These are phyloP conservation scores for Smutsia temminckii DNA, from an alignment of 2,797 vertebrate species.

Conservation along the genomic window DNA sequence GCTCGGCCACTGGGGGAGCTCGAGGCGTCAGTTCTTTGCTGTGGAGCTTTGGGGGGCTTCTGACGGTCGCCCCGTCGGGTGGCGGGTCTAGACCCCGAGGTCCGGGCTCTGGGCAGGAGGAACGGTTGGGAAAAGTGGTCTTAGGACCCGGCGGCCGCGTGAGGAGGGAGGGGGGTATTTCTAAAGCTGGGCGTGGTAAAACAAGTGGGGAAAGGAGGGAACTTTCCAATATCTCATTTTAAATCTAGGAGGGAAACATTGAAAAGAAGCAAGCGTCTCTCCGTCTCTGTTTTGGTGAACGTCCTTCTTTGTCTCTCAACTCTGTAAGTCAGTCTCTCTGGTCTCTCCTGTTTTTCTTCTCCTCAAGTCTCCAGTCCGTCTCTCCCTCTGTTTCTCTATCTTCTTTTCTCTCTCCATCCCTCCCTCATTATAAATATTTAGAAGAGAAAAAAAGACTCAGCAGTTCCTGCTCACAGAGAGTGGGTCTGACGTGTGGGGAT, in stretches of 20 bases:
- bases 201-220: background rate
- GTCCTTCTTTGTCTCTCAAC: background rate
- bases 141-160: background rate
- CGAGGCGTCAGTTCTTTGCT: constrained; percentile 34
- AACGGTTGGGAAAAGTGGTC: fast-evolving
- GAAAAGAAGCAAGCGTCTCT: background rate
- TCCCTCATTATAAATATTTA: background rate
- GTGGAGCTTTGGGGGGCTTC: background rate
- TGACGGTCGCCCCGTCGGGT: background rate
- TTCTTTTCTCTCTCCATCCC: too few species aligned
- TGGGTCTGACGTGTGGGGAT: background rate
- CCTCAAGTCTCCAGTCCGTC: background rate
- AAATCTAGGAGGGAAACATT: background rate
- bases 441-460: background rate
- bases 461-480: background rate
- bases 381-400: background rate
- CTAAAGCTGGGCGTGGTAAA: background rate
- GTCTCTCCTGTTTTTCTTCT: background rate
- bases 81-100: fast-evolving
- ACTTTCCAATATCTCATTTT: background rate
- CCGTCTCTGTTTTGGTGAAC: too few species aligned
- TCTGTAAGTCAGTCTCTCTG: background rate
- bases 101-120: background rate
- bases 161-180: background rate
- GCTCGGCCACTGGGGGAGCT: background rate